Evolutionary conservation across 2,888 invertebrate species (phyloP), one percentile per base, ranked within the genome.

Genomic region (Phaonia tiefii): DNA sequence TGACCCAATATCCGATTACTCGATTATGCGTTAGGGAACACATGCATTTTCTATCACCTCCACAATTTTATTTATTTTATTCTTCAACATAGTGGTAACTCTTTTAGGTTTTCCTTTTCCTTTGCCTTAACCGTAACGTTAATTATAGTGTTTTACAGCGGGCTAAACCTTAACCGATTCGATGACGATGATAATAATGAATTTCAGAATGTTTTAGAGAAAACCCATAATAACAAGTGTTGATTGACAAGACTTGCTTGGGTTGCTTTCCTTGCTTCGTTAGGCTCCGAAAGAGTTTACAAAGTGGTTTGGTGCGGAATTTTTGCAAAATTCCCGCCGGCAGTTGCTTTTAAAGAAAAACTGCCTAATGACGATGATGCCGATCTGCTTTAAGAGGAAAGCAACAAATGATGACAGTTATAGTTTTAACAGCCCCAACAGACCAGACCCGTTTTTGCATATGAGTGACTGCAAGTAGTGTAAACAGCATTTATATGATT

Each of bases 231-330:
- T 76, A 76, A 66, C 79, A 82, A 82, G 85, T 86, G 86, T 86
- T 87, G 87, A 88, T 87, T 87, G 87, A 87, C 87, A 87, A 83
- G 86, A 79, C 31, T 42, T 46, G 42, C 11, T 13, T 65, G 10
- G 1, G 2, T 17, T 25, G 22, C 26, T n/a, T 15, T 1, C 13
- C 15, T n/a, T 5, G 46, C 11, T 46, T n/a, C n/a, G n/a, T n/a
- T n/a, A n/a, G n/a, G n/a, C n/a, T n/a, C n/a, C n/a, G n/a, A n/a
- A n/a, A n/a, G 37, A 7, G 37, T 10, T 37, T 2, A 3, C 2
- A 4, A 17, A 4, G 46, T 46, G 46, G 46, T 44, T 31, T 58
- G 58, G 31, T 37, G 17, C 54, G 5, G 31, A 17, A 60, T 63
- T 39, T 63, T 11, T 37, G 39, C 42, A 10, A 54, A 20, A 37